Percentiles rank a stretch among this genome's conserved stretches.
These are phyloP conservation scores for Pristionchus maxplancki DNA, from an alignment of 2,888 invertebrate genomes.

Conservation along the genomic window DNA sequence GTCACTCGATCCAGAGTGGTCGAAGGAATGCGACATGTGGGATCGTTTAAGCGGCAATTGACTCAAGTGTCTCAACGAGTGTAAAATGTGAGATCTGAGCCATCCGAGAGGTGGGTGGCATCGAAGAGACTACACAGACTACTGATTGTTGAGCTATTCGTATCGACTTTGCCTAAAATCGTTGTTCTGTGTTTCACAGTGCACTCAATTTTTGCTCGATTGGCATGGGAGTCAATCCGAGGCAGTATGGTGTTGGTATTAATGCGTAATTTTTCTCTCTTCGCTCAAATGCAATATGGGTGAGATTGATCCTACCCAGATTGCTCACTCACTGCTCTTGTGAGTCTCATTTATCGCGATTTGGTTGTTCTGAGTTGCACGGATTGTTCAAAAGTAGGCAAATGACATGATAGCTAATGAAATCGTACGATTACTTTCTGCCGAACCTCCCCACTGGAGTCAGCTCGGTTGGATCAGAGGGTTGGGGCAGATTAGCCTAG, in stretches of 20 bases:
- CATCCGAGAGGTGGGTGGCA: conserved; percentile 2
- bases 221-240: too few species aligned
- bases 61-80: not conserved
- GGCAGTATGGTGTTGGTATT: too few species aligned
- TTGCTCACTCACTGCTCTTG: too few species aligned
- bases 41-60: not conserved
- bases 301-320: too few species aligned
- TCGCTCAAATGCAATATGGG: too few species aligned
- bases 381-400: not conserved
- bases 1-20: not conserved
- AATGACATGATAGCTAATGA: not conserved
- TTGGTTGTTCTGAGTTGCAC: not conserved
- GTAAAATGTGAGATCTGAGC: conserved; percentile 17
- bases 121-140: not conserved
- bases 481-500: not conserved
- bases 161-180: not conserved
- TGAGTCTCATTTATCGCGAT: too few species aligned
- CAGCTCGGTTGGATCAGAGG: not conserved
- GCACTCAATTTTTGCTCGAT: not conserved
- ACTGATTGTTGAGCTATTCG: not conserved
- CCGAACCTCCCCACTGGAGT: not conserved
- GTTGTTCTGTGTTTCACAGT: not conserved
- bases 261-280: too few species aligned
- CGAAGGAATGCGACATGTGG: not conserved
- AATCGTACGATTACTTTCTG: too few species aligned